phyloP scores from a whole-genome alignment of 2,797 vertebrate genomes.

The Pseudomugil gertrudae region DNA sequence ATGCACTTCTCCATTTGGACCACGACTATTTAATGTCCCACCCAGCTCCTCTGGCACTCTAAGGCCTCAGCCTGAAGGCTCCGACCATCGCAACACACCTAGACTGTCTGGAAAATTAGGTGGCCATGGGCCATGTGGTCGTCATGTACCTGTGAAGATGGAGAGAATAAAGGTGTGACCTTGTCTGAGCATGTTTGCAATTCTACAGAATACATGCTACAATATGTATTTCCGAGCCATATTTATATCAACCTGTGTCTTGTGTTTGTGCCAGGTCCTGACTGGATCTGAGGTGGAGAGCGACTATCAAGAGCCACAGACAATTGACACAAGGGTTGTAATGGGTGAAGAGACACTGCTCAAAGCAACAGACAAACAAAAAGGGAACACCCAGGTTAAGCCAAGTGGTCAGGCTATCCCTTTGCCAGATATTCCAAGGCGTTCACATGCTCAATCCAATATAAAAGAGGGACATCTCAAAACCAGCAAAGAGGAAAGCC shows the following conservation, averaged over 20 bases:
- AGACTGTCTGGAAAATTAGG: slow-evolving; percentile 79
- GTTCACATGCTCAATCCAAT: slow-evolving; percentile 57
- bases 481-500: slow-evolving; percentile 61
- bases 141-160: slow-evolving; percentile 83
- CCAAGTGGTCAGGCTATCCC: slow-evolving; percentile 50
- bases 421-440: slow-evolving; percentile 48
- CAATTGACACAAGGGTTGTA: slow-evolving; percentile 89
- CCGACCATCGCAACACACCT: slow-evolving; percentile 66
- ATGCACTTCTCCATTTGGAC: slow-evolving; percentile 79
- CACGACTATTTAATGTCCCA: slow-evolving; percentile 76
- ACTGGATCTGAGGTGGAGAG: slow-evolving; percentile 84
- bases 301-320: slow-evolving; percentile 81
- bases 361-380: slow-evolving; percentile 75
- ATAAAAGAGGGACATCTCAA: slow-evolving; percentile 63
- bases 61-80: slow-evolving; percentile 92
- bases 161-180: slow-evolving; percentile 76
- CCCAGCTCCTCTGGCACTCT: slow-evolving; percentile 77
- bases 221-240: neutral
- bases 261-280: slow-evolving; percentile 70
- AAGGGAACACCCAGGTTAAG: slow-evolving; percentile 45
- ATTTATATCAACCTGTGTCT: slow-evolving; percentile 16
- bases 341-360: slow-evolving; percentile 92
- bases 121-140: slow-evolving; percentile 80
- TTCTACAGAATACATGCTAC: slow-evolving; percentile 2
- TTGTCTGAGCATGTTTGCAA: slow-evolving; percentile 7